phyloP scores from a whole-genome alignment of 2,888 invertebrate species.

The Zygaena filipendulae region DNA sequence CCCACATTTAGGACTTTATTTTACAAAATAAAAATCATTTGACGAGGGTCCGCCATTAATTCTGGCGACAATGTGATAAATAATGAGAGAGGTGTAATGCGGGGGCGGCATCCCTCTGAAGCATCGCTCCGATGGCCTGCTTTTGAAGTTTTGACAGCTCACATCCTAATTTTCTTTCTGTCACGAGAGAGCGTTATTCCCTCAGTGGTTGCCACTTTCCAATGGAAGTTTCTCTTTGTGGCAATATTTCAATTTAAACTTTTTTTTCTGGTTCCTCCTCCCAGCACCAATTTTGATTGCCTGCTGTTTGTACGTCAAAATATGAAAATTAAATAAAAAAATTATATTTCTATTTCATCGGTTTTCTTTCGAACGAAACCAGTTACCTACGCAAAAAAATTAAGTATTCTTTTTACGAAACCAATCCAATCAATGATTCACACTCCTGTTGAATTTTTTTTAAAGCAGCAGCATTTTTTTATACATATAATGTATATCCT shows the following conservation, averaged over 20 bases:
- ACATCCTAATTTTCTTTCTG: constrained; percentile 63
- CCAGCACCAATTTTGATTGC: too few relatives aligned
- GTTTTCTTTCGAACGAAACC: too few relatives aligned
- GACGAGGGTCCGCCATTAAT: constrained; percentile 67
- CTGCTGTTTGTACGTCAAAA: too few relatives aligned
- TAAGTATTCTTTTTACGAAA: too few relatives aligned
- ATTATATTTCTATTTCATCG: too few relatives aligned
- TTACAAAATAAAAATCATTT: constrained; percentile 63
- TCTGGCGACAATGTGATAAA: constrained; percentile 66
- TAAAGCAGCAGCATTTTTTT: too few relatives aligned
- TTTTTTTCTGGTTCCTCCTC: too few relatives aligned
- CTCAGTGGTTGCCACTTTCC: constrained; percentile 45
- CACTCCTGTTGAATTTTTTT: too few relatives aligned
- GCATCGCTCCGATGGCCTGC: constrained; percentile 46
- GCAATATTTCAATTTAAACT: constrained; percentile 40
- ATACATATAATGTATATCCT: too few relatives aligned
- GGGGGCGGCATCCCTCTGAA: constrained; percentile 45
- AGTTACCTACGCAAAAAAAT: too few relatives aligned
- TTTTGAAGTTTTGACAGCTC: constrained; percentile 64
- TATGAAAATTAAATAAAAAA: too few relatives aligned
- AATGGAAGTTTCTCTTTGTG: constrained; percentile 48
- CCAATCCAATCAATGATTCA: too few relatives aligned
- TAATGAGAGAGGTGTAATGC: constrained; percentile 64
- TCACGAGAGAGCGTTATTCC: constrained; percentile 28
- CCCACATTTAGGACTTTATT: constrained; percentile 50